Evolutionary conservation across 2,113 vertebrate genomes (phyloP), one percentile per base, ranked within the genome.

Genomic region (Psittacus erithacus): DNA sequence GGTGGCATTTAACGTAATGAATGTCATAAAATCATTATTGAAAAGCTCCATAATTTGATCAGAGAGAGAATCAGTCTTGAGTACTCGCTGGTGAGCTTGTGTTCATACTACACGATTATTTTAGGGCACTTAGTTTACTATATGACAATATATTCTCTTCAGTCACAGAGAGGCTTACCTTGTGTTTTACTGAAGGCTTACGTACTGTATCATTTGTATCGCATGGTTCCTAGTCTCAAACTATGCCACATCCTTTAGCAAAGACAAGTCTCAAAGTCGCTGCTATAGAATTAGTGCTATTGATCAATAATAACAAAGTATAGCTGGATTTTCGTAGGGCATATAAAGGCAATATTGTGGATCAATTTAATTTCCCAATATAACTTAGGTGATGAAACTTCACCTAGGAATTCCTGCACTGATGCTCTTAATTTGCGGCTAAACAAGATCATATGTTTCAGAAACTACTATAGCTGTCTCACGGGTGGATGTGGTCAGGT

Each of bases 1-100:
- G 4, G 50, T 94, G 90, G 86, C 90, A 93, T 93, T 94, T 95
- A 95, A 76, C 91, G 80, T 92, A 95, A 97, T 97, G 67, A 92
- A 81, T 88, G 88, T 65, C 53, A 82, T 91, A 91, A 96, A 97
- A 85, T 86, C 92, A 75, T 96, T 95, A 94, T 75, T 91, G 93
- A 97, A 95, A 94, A 94, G 86, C 88, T 92, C 64, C 57, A 38
- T 96, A 91, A 97, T 97, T 96, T 94, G 90, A 96, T 96, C 91
- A 93, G 74, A 93, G 82, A 65, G 60, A 79, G 62, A 82, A 95
- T 65, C 44, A 33, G 55, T 68, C 91, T 76, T 96, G 94, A 86
- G 90, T 84, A 59, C 35, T 94, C 14, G 6, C 82, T 79, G 64
- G 57, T 82, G 62, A 88, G 63, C 49, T 82, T 5, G 7, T 74